Evolutionary conservation across 2,888 invertebrate species (phyloP).

Genomic region (Scaptomyza parva): DNA sequence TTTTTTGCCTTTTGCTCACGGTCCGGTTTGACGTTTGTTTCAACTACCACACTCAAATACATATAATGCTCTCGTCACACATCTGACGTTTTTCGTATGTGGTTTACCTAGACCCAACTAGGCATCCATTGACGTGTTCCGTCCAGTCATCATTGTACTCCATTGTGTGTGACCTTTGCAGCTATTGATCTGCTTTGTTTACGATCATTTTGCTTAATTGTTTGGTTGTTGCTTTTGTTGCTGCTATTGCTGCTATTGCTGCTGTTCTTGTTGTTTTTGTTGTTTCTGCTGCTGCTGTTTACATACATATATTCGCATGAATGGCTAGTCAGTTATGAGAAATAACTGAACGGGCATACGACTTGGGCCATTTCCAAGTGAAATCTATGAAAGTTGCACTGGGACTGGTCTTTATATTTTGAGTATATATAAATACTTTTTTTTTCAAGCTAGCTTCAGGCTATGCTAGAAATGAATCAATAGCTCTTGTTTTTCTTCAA

Average conservation of each 20-base stretch:
- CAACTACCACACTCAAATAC: slow-evolving; percentile 2
- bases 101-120: slow-evolving; percentile 83
- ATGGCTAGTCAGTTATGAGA: slow-evolving; percentile 46
- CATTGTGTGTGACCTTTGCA: slow-evolving; percentile 65
- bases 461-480: slow-evolving; percentile 31
- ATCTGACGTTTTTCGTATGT: slow-evolving; percentile 57
- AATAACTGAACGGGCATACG: slow-evolving; percentile 27
- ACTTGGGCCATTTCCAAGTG: slow-evolving; percentile 75
- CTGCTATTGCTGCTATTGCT: slow-evolving; percentile 3
- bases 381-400: slow-evolving; percentile 75
- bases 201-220: slow-evolving; percentile 14
- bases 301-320: slow-evolving; percentile 48
- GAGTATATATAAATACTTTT: background rate
- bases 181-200: slow-evolving; percentile 69
- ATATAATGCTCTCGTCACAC: slow-evolving; percentile 7
- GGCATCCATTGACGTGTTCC: slow-evolving; percentile 54
- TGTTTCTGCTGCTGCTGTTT: slow-evolving; percentile 1
- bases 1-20: slow-evolving; percentile 10
- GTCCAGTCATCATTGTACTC: slow-evolving; percentile 57
- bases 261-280: slow-evolving; percentile 5
- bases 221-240: slow-evolving; percentile 3
- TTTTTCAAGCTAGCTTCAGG: slow-evolving; percentile 11
- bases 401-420: slow-evolving; percentile 21
- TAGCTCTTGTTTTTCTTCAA: slow-evolving; percentile 5
- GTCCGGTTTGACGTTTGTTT: slow-evolving; percentile 28